These are phyloP conservation scores for Cotesia vestalis DNA, from an alignment of 1,140 invertebrate genomes.

Conservation along the genomic window DNA sequence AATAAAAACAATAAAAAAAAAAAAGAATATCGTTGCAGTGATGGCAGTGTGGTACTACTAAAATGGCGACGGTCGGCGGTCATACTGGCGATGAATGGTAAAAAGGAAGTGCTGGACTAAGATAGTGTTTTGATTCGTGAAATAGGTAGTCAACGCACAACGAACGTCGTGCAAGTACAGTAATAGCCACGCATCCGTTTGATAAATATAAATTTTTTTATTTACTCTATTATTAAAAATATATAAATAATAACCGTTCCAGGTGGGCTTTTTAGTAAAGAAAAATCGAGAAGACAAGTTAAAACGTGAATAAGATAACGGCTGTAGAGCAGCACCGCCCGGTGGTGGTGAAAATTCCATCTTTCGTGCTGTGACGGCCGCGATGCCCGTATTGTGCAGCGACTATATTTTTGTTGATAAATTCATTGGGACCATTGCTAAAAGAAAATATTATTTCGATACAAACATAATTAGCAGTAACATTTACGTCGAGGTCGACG, in stretches of 20 bases:
- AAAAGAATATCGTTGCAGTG: conserved; percentile 34
- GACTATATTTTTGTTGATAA: conserved; percentile 45
- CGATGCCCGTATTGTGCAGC: conserved; percentile 55
- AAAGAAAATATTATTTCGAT: conserved; percentile 30
- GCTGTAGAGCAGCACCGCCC: conserved; percentile 32
- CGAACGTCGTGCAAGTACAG: too few relatives aligned
- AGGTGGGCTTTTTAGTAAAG: neutral
- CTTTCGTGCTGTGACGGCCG: conserved; percentile 43
- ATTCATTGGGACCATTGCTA: conserved; percentile 42
- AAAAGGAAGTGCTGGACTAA: conserved; percentile 47
- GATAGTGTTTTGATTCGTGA: conserved; percentile 48
- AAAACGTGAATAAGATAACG: conserved; percentile 35
- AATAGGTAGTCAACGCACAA: conserved; percentile 14
- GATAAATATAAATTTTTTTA: too few relatives aligned
- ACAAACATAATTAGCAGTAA: conserved; percentile 12
- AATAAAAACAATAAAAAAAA: conserved; percentile 22
- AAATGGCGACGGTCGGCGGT: conserved; percentile 62
- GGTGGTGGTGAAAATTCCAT: conserved; percentile 32
- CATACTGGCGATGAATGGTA: conserved; percentile 50
- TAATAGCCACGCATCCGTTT: too few relatives aligned
- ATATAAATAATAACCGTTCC: conserved; percentile 7
- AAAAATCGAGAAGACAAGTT: neutral
- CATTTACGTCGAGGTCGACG: conserved; percentile 30
- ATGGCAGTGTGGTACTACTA: conserved; percentile 41
- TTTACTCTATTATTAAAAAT: too few relatives aligned